A percentile compares a stretch with the other conserved stretches of the same genome.
Conservation (phyloP, 2,113 vertebrate species). For the Urocolius indicus region DNA sequence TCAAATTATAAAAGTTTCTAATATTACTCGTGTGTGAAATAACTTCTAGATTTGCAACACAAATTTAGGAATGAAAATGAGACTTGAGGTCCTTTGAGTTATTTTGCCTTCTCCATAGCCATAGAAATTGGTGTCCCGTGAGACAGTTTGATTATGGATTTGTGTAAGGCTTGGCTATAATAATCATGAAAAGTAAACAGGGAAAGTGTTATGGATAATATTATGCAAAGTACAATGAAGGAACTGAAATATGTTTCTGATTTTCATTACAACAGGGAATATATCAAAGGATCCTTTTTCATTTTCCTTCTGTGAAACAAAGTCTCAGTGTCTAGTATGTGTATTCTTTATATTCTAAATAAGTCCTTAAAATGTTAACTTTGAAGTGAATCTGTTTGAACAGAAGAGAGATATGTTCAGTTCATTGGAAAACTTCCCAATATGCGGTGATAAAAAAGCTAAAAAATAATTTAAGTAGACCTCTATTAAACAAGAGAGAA, state of each 20-base stretch:
- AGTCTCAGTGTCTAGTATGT: neutral
- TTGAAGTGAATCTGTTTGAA: conserved; percentile 58
- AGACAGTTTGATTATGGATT: neutral
- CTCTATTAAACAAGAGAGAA: conserved; percentile 47
- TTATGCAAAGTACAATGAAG: neutral
- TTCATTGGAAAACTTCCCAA: conserved; percentile 41
- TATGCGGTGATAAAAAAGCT: conserved; percentile 48
- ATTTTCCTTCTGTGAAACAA: neutral
- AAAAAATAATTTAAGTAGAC: conserved; percentile 57
- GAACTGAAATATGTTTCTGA: neutral
- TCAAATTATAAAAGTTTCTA: neutral
- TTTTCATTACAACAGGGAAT: conserved; percentile 1
- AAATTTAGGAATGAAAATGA: neutral
- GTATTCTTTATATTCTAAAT: neutral
- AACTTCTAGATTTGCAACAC: neutral
- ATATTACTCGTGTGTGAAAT: neutral
- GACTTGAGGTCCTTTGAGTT: neutral
- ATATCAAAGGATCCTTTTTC: neutral
- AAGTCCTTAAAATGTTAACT: conserved; percentile 56
- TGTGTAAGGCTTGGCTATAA: neutral
- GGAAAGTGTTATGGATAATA: neutral
- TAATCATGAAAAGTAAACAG: neutral
- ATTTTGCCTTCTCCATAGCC: neutral
- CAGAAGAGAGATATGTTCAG: conserved; percentile 35
- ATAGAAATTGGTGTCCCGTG: neutral